Conservation (phyloP, 2,888 invertebrate genomes). For the Clistopyga incitator region DNA sequence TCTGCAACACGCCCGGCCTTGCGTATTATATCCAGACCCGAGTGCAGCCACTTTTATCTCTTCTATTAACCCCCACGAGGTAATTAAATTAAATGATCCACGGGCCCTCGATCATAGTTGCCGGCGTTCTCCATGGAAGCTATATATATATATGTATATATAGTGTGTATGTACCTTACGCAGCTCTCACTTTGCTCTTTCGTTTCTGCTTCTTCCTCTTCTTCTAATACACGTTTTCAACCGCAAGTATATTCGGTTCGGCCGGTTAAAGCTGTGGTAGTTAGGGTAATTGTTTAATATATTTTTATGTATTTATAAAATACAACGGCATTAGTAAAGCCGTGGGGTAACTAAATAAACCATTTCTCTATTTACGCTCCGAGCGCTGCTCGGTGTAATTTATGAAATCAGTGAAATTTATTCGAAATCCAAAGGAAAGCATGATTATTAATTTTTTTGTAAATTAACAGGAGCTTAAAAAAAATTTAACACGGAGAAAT, state of each 20-base stretch:
- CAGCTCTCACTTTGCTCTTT: constrained; percentile 5
- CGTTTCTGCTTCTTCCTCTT: constrained; percentile 6
- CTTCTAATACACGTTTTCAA: not conserved
- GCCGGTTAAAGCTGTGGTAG: not conserved
- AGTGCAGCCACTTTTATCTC: constrained; percentile 81
- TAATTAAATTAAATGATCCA: constrained; percentile 84
- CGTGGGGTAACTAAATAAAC: too few relatives aligned
- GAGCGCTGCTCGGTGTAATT: too few relatives aligned
- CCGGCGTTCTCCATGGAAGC: constrained; percentile 1
- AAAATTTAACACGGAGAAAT: too few relatives aligned
- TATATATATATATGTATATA: not conserved
- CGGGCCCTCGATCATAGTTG: constrained; percentile 80
- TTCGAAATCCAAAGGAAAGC: too few relatives aligned
- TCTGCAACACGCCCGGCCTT: constrained; percentile 68
- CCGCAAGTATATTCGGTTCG: not conserved
- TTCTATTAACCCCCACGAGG: constrained; percentile 81
- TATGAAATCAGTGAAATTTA: not conserved
- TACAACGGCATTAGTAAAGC: too few relatives aligned
- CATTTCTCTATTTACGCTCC: too few relatives aligned
- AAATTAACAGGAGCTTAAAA: too few relatives aligned
- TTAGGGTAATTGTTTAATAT: not conserved
- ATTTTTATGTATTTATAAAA: not conserved
- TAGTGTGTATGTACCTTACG: not conserved
- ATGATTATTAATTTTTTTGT: too few relatives aligned
- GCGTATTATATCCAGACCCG: constrained; percentile 77